Conservation (phyloP, 2,797 vertebrate species). For the Melanotaenia trifasciata region DNA sequence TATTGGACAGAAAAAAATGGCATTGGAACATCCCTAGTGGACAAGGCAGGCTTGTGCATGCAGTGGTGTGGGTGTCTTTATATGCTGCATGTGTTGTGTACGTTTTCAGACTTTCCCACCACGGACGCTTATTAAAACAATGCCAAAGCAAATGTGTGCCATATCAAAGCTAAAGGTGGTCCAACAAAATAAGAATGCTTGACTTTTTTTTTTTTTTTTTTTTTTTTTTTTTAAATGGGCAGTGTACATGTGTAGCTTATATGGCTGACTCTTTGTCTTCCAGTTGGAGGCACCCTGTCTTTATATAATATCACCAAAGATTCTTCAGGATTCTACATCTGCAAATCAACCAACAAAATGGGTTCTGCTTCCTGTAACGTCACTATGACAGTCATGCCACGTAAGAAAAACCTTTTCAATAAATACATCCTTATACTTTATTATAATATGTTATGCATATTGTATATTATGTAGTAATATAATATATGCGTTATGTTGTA, state of each 20-base stretch:
- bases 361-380: conserved; percentile 84
- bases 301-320: conserved; percentile 88
- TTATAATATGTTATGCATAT: background rate
- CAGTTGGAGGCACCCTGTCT: conserved; percentile 79
- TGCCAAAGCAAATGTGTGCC: too few species aligned
- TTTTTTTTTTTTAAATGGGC: too few species aligned
- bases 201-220: too few species aligned
- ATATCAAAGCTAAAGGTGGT: too few species aligned
- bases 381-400: conserved; percentile 84
- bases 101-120: background rate
- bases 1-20: too few species aligned
- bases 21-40: too few species aligned
- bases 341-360: conserved; percentile 85
- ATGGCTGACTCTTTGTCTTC: conserved; percentile 20
- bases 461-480: too few species aligned
- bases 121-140: too few species aligned
- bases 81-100: too few species aligned
- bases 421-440: background rate
- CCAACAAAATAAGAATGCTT: too few species aligned
- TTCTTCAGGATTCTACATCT: conserved; percentile 88
- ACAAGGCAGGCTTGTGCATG: too few species aligned
- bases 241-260: background rate
- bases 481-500: too few species aligned
- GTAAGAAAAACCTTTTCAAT: conserved; percentile 62
- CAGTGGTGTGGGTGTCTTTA: background rate